Conservation (phyloP, 1,140 invertebrate species). For the Bombyx mori region DNA sequence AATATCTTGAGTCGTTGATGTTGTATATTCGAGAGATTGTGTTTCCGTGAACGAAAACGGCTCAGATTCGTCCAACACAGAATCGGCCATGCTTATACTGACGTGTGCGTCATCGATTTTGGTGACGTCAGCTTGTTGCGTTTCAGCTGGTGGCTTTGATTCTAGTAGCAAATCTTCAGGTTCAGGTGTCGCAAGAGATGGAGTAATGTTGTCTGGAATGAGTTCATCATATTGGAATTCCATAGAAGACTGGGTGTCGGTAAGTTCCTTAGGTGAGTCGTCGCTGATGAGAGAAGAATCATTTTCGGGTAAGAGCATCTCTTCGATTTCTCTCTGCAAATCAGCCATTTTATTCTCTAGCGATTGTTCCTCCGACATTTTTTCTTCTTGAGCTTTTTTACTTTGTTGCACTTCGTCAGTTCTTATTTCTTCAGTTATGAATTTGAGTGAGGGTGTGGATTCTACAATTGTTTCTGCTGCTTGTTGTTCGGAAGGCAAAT, state of each 20-base stretch:
- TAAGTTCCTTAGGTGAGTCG: conserved; percentile 41
- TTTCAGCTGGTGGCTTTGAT: conserved; percentile 4
- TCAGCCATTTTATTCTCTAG: conserved; percentile 65
- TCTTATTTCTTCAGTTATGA: conserved; percentile 12
- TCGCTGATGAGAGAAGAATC: conserved; percentile 46
- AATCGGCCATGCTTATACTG: conserved; percentile 26
- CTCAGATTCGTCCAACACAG: conserved; percentile 23
- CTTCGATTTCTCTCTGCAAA: conserved; percentile 63
- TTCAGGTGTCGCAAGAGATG: conserved; percentile 49
- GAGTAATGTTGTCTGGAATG: conserved; percentile 37
- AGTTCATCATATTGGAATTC: conserved; percentile 47
- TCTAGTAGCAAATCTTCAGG: conserved; percentile 22
- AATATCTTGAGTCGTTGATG: conserved; percentile 12
- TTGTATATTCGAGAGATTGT: conserved; percentile 13
- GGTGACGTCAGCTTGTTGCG: conserved; percentile 5
- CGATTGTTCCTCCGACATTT: conserved; percentile 50
- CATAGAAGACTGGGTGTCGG: conserved; percentile 32
- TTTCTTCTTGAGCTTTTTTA: conserved; percentile 15
- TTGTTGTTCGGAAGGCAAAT: neutral
- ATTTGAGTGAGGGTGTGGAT: neutral
- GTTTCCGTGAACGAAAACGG: conserved; percentile 15
- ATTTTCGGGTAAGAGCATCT: conserved; percentile 60
- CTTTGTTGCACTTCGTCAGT: conserved; percentile 8
- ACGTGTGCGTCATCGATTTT: conserved; percentile 23
- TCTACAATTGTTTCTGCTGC: neutral